Base-by-base conservation (phyloP, 2,113 vertebrate genomes). In the Semicossyphus pulcher region DNA sequence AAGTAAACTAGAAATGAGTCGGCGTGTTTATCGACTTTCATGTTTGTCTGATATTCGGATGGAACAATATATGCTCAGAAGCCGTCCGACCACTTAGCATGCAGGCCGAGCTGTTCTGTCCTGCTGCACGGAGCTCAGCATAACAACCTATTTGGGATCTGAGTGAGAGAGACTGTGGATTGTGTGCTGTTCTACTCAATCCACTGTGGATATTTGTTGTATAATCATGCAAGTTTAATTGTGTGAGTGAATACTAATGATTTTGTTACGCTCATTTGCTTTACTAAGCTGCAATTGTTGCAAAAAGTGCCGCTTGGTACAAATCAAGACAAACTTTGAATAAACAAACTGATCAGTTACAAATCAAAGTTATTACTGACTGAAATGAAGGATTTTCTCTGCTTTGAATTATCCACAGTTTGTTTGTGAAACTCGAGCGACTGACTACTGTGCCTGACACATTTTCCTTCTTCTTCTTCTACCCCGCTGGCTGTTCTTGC, bases 21-120 rank as follows among this genome's bases (percentile, higher is more conserved):
- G 32, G 14, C 44, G 26, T 14, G 21, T 48, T 26, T 48, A n/a
- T 48, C 62, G 16, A 52, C 44, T 42, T 48, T 58, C 60, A 57
- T 42, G 49, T 54, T 54, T 28, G 20, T 62, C 16, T 69, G 52
- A 68, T 70, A 53, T 65, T 72, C 25, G 45, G 31, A 67, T 23
- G n/a, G 65, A 61, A 76, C 42, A 37, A 53, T 32, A 42, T 5
- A 25, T 54, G 62, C 53, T 45, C 12, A 16, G 47, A 29, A 64
- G 57, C 34, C 5, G 23, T 48, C 42, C 53, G 66, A 65, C 70
- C 71, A 49, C 63, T 82, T 61, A 66, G 58, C 58, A 72, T 76
- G 64, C 69, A 72, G 47, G 31, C 28, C 1, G 34, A 18, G 58
- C 41, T 44, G 49, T 28, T 5, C 31, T 5, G 59, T 67, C 16